phyloP scores from a whole-genome alignment of 2,113 vertebrate genomes.

The Tonatia bakeri region DNA sequence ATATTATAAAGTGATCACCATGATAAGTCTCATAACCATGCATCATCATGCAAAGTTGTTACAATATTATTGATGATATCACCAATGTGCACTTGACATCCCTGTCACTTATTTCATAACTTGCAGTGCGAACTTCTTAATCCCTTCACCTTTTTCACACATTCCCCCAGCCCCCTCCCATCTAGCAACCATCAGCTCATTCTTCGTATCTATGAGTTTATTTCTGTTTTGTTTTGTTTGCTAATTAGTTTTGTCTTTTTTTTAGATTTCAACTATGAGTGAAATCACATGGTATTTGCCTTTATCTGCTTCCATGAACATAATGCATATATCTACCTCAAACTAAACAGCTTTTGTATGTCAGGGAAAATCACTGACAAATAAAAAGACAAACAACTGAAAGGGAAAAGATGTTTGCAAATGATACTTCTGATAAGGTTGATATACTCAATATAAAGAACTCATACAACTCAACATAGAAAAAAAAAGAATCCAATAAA shows the following conservation, averaged over 20 bases:
- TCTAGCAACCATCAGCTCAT: not conserved
- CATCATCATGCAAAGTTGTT: not conserved
- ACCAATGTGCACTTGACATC: not conserved
- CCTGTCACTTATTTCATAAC: not conserved
- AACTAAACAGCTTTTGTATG: not conserved
- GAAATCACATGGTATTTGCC: not conserved
- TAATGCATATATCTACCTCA: not conserved
- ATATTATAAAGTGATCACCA: not conserved
- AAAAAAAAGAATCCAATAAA: not conserved
- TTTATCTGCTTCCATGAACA: not conserved
- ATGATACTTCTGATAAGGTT: not conserved
- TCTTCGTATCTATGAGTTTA: not conserved
- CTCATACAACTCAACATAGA: not conserved
- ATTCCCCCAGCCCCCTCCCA: not conserved
- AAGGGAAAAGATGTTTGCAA: not conserved
- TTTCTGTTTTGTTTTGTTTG: not conserved
- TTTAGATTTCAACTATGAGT: not conserved
- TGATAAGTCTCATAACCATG: not conserved
- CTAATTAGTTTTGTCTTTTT: not conserved
- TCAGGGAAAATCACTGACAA: not conserved
- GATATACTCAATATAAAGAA: not conserved
- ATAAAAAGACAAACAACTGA: not conserved
- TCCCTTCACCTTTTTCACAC: not conserved
- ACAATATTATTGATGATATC: not conserved
- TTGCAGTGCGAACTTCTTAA: not conserved